A percentile compares a stretch with the other conserved stretches of the same genome.
Evolutionary conservation across 2,888 invertebrate genomes (phyloP).

Genomic region (Epiblema foenella): DNA sequence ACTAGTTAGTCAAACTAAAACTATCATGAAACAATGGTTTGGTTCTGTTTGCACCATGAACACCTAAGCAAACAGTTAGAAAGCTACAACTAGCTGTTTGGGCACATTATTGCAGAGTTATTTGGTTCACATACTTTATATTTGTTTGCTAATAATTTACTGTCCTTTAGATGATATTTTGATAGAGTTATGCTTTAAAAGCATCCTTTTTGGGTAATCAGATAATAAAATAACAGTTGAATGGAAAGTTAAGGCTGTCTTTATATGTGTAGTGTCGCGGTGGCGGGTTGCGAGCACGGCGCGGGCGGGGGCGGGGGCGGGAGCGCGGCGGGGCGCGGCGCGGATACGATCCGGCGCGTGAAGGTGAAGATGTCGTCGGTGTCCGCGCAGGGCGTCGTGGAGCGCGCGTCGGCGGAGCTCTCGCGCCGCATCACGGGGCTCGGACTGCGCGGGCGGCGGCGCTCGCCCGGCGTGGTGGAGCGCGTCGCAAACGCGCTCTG

Average conservation of each 20-base stretch:
- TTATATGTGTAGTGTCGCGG: slow-evolving; percentile 62
- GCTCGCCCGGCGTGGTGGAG: slow-evolving; percentile 90
- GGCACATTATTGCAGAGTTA: not conserved
- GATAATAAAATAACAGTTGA: not conserved
- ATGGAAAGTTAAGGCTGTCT: not conserved
- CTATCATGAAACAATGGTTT: too few species aligned
- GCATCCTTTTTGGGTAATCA: not conserved
- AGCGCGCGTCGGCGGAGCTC: slow-evolving; percentile 95
- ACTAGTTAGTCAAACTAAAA: too few species aligned
- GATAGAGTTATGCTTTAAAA: not conserved
- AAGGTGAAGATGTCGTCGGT: slow-evolving; percentile 90
- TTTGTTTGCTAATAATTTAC: not conserved
- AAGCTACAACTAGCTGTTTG: not conserved
- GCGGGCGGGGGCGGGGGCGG: slow-evolving; percentile 63
- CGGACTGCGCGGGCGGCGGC: slow-evolving; percentile 87
- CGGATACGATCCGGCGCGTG: slow-evolving; percentile 79
- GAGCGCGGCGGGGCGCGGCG: slow-evolving; percentile 65
- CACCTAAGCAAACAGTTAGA: too few species aligned
- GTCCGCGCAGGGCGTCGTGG: slow-evolving; percentile 95
- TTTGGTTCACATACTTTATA: not conserved
- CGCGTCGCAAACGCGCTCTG: slow-evolving; percentile 94
- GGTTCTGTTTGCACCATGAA: too few species aligned
- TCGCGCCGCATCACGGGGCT: slow-evolving; percentile 95
- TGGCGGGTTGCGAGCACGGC: slow-evolving; percentile 81
- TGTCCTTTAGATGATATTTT: not conserved